Evolutionary conservation across 2,797 vertebrate genomes (phyloP), one percentile per base, ranked within the genome.

Genomic region (Malurus leucopterus): DNA sequence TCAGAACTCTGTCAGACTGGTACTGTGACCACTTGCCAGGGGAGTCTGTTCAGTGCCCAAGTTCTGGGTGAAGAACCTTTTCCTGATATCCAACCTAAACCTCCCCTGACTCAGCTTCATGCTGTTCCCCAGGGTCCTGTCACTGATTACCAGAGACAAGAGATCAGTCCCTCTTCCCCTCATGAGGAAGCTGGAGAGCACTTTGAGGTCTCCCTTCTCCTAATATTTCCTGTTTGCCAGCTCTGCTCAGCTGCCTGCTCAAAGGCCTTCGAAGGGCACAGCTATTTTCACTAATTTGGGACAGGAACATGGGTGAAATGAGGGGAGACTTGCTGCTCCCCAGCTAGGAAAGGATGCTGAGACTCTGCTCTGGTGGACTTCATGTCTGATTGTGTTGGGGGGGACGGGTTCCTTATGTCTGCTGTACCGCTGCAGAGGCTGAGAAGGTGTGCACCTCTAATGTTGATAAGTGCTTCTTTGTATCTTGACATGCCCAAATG

Each of bases 381-480:
- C 29, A n/a, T 0, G 0, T 49, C 21, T 67, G 47, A 46, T 22
- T n/a, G 50, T 30, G 22, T 11, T 7, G 77, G 27, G 29, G 6
- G n/a, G 70, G 34, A 46, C 30, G 51, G 11, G 51, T 15, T 38
- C 77, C 75, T 85, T 71, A 17, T 20, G 16, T 71, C 46, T 69
- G 7, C 7, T 51, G 11, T 6, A 24, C 27, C 16, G 6, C 3
- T n/a, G 12, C 2, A 5, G 29, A 61, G 30, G 17, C n/a, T 74
- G 65, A 62, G 71, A 79, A 40, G 0, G 0, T 40, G 10, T 18
- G 26, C 2, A 6, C 13, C 5, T 79, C 13, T 51, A 29, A 30
- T 17, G 15, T 26, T 34, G 29, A 4, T 29, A 57, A 61, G 11
- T 7, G 9, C 20, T 79, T 26, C 43, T 57, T n/a, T 44, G 15